Conservation (phyloP, 1,140 invertebrate genomes). For the Drosophila nigrodunni region DNA sequence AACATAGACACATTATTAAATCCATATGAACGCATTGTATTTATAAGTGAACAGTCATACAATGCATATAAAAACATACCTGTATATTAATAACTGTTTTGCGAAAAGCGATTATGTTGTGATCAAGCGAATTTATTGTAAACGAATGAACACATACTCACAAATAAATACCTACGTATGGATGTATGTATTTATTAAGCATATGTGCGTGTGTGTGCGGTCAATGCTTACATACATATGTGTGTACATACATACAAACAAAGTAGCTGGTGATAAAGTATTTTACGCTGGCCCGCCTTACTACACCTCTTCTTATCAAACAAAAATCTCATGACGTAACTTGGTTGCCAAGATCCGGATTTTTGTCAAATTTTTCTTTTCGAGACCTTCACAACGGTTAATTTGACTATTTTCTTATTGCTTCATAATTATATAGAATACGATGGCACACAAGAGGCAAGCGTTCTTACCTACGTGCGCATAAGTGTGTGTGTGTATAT, state of each 20-base stretch:
- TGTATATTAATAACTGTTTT: not conserved
- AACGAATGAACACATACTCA: slow-evolving; percentile 8
- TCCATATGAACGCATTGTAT: not conserved
- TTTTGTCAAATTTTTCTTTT: not conserved
- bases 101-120: not conserved
- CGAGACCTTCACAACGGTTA: not conserved
- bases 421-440: not conserved
- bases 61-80: slow-evolving; percentile 3
- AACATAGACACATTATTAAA: not conserved
- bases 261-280: slow-evolving; percentile 9
- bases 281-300: not conserved
- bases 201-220: not conserved
- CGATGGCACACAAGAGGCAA: not conserved
- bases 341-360: slow-evolving; percentile 5
- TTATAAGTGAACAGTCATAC: too few species aligned
- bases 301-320: slow-evolving; percentile 17
- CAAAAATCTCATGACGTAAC: slow-evolving; percentile 16
- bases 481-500: not conserved
- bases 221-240: slow-evolving; percentile 3
- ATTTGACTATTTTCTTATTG: too few species aligned
- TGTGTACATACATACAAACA: slow-evolving; percentile 1
- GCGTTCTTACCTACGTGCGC: not conserved
- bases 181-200: slow-evolving; percentile 5
- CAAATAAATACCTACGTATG: slow-evolving; percentile 1
- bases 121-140: not conserved